Conservation (phyloP, 2,113 vertebrate species). For the Todiramphus chloris region DNA sequence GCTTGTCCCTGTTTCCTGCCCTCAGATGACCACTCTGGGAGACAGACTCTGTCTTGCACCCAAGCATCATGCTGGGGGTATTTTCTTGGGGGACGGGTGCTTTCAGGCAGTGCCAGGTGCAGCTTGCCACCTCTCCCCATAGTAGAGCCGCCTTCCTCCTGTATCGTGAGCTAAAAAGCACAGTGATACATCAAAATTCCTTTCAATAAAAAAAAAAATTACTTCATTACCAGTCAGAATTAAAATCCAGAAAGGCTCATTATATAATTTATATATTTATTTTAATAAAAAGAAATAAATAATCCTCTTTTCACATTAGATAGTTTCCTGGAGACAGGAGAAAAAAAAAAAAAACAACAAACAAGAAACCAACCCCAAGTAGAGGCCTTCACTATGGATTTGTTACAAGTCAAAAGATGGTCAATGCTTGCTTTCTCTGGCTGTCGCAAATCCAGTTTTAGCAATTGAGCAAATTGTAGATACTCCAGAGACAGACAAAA, state of each 20-base stretch:
- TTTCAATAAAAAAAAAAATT: neutral
- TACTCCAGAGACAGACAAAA: neutral
- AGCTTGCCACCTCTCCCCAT: too few relatives aligned
- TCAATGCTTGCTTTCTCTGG: neutral
- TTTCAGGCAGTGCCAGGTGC: too few relatives aligned
- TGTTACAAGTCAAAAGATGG: neutral
- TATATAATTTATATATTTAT: constrained; percentile 30
- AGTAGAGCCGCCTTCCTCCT: too few relatives aligned
- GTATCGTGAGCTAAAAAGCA: too few relatives aligned
- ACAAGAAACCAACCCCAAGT: neutral
- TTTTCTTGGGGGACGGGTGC: too few relatives aligned
- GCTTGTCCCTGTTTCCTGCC: neutral
- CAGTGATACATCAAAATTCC: too few relatives aligned
- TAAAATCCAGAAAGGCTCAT: neutral
- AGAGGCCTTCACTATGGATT: neutral
- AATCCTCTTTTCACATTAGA: neutral
- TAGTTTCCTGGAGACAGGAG: neutral
- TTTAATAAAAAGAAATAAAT: constrained; percentile 56
- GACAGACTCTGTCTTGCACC: neutral
- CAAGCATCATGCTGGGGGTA: neutral
- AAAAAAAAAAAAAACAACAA: neutral
- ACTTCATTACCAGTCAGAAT: neutral
- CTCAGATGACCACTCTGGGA: neutral
- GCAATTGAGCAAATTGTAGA: neutral
- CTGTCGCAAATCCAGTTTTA: neutral